Evolutionary conservation across 2,888 invertebrate genomes (phyloP), one percentile per base, ranked within the genome.

Genomic region (Oligia latruncula): DNA sequence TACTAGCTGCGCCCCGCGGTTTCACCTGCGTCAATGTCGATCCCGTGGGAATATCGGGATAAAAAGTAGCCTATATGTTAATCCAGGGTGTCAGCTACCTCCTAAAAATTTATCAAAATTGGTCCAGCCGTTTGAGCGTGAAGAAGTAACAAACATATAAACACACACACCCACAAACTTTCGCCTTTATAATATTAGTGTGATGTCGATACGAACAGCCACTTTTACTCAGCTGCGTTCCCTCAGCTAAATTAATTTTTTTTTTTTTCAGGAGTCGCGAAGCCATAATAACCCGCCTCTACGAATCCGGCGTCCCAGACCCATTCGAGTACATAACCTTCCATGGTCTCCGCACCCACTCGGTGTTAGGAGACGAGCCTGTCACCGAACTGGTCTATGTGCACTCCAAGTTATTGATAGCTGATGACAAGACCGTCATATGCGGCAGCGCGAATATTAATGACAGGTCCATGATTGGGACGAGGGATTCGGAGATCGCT

Each of bases 401-500:
- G 23, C 99, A 99, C 96, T 99, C 99, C 80, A 99, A 99, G 95
- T 95, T 99, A 80, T 97, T 99, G 95, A 99, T 99, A 83, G 98
- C 98, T 0, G 99, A 99, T 93, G 99, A 99, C 94, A 98, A 98
- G 88, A 97, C 98, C 4, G 98, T 99, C 0, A 99, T 99, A 85
- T 99, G 99, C 91, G 99, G 99, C 35, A 99, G 99, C 9, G 99
- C 99, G 0, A 99, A 99, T 93, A 99, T 99, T 89, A 99, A 99
- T 92, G 99, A 99, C 93, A 97, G 99, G 74, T 99, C 99, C 78
- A 97, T 99, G 97, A 97, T 99, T 76, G 99, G 99, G 0, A 98
- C 98, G 83, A 97, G 99, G 86, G 99, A 99, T 92, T 99, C 99
- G 0, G 99, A 99, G 96, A 98, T 99, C 11, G 99, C 99, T 5